Evolutionary conservation across 2,797 vertebrate genomes (phyloP).

Genomic region (Arctocebus calabarensis): DNA sequence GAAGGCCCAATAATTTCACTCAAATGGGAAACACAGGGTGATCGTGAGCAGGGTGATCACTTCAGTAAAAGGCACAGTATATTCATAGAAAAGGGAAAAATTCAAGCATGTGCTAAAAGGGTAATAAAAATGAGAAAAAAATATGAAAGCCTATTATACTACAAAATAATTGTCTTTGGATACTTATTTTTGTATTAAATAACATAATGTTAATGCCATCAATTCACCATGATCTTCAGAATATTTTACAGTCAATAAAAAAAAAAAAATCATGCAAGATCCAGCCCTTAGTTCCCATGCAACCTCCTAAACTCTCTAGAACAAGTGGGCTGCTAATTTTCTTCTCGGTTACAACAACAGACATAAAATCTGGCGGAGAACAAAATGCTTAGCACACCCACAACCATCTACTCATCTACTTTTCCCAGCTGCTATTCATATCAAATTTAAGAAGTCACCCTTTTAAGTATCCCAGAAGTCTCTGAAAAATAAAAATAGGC

Average conservation of each 20-base stretch:
- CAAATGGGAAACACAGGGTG: neutral
- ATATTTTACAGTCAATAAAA: constrained; percentile 9
- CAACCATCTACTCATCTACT: neutral
- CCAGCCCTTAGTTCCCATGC: neutral
- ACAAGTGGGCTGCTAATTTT: neutral
- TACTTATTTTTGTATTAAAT: constrained; percentile 7
- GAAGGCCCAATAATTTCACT: neutral
- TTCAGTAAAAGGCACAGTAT: neutral
- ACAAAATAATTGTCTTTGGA: neutral
- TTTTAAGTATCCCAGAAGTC: constrained; percentile 36
- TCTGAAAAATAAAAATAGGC: constrained; percentile 68
- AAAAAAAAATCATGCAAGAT: neutral
- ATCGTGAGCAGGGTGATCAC: fast-evolving
- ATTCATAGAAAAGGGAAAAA: neutral
- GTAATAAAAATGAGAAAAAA: neutral
- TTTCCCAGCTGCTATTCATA: constrained; percentile 48
- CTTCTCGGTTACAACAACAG: neutral
- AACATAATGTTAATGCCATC: neutral
- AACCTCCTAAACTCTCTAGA: neutral
- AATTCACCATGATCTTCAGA: neutral
- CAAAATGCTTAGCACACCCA: neutral
- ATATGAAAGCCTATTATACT: neutral
- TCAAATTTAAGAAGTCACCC: constrained; percentile 23
- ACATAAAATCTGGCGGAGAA: constrained; percentile 11
- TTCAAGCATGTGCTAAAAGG: neutral